Evolutionary conservation across 2,113 vertebrate species (phyloP).

Genomic region (Ailuropoda melanoleuca): DNA sequence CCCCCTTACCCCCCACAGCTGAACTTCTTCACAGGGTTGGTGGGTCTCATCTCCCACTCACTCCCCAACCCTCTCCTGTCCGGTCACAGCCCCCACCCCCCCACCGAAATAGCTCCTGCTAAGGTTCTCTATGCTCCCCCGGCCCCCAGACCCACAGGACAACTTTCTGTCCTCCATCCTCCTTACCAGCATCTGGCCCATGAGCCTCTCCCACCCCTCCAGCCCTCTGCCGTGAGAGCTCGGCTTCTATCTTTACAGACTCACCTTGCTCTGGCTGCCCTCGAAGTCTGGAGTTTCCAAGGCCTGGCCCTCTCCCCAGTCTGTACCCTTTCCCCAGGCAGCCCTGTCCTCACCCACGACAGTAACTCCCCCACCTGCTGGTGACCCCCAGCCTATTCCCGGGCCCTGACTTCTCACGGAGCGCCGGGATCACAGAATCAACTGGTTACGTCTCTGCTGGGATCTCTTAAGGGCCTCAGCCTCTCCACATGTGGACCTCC

Average conservation of each 20-base stretch:
- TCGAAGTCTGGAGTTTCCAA: too few species aligned
- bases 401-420: neutral
- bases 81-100: neutral
- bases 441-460: neutral
- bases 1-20: neutral
- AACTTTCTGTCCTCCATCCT: neutral
- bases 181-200: neutral
- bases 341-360: fast-evolving
- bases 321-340: neutral
- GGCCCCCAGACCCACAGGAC: neutral
- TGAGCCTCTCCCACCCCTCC: neutral
- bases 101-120: neutral
- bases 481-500: fast-evolving
- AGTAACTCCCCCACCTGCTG: fast-evolving
- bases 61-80: fast-evolving
- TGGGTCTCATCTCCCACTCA: neutral
- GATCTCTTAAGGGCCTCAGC: fast-evolving
- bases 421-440: neutral
- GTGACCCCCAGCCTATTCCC: fast-evolving
- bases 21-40: fast-evolving
- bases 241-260: fast-evolving
- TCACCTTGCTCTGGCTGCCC: neutral
- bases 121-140: neutral
- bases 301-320: neutral
- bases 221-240: fast-evolving